Evolutionary conservation across 2,888 invertebrate genomes (phyloP).

Genomic region (Athetis lepigone): DNA sequence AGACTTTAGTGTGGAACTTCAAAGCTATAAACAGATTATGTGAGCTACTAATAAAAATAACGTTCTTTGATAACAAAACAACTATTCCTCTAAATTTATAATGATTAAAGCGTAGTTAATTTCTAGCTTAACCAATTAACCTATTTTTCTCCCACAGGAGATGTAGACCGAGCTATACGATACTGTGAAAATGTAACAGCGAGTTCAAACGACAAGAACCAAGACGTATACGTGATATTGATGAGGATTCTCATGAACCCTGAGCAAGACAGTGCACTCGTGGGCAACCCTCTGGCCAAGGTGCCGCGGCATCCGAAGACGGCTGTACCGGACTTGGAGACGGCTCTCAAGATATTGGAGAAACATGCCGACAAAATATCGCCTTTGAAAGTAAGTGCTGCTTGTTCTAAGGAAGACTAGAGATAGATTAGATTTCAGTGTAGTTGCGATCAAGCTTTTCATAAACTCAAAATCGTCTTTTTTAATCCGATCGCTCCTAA

Average conservation of each 20-base stretch:
- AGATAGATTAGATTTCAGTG: too few relatives aligned
- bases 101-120: too few relatives aligned
- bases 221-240: constrained; percentile 91
- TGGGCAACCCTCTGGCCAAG: constrained; percentile 84
- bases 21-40: too few relatives aligned
- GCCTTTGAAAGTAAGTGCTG: constrained; percentile 92
- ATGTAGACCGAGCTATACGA: constrained; percentile 95
- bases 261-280: constrained; percentile 72
- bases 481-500: too few relatives aligned
- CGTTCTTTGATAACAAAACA: too few relatives aligned
- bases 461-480: too few relatives aligned
- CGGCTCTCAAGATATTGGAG: constrained; percentile 95
- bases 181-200: constrained; percentile 95
- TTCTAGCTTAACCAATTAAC: background rate
- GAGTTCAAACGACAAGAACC: constrained; percentile 76
- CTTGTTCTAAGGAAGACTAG: too few relatives aligned
- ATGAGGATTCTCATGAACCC: constrained; percentile 89
- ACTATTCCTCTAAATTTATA: too few relatives aligned
- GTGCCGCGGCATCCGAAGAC: constrained; percentile 90
- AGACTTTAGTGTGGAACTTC: too few relatives aligned
- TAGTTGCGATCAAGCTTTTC: too few relatives aligned
- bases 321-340: constrained; percentile 93
- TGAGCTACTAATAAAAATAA: too few relatives aligned
- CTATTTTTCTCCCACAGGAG: constrained; percentile 83
- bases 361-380: constrained; percentile 96